phyloP scores from a whole-genome alignment of 2,888 invertebrate species.

The Agrochola lota region DNA sequence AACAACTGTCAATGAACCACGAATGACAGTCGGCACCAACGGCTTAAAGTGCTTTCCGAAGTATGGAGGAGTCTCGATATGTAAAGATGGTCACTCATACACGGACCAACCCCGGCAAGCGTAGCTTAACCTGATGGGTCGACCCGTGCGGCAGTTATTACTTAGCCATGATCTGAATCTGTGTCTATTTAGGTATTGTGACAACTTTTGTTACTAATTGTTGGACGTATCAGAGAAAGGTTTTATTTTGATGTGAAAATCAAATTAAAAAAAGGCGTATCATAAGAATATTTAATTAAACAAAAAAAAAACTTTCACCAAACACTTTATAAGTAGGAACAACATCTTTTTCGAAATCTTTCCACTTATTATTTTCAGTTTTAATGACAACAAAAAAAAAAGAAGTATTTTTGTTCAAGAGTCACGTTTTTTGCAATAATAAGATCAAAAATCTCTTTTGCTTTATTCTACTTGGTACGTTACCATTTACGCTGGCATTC shows the following conservation, averaged over 20 bases:
- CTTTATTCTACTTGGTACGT: conserved; percentile 46
- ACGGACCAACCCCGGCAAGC: no score
- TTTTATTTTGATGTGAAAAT: background rate
- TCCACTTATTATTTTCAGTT: conserved; percentile 52
- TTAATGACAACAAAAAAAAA: conserved; percentile 58
- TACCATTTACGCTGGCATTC: conserved; percentile 50
- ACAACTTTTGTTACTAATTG: background rate
- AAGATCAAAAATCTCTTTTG: conserved; percentile 57
- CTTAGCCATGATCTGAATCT: background rate
- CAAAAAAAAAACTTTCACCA: conserved; percentile 14
- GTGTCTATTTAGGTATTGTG: background rate
- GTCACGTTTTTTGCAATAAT: conserved; percentile 65
- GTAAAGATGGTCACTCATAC: no score
- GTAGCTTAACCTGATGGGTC: no score
- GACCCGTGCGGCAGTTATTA: no score
- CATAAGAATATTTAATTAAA: background rate
- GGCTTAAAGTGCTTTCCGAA: no score
- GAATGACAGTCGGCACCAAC: no score
- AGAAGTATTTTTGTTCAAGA: conserved; percentile 47
- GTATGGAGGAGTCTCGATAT: no score
- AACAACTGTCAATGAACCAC: no score
- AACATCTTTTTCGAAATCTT: conserved; percentile 52
- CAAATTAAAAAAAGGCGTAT: rapidly evolving
- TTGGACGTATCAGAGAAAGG: no score
- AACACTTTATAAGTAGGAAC: background rate